phyloP scores from a whole-genome alignment of 2,113 vertebrate species.

The Sula dactylatra region DNA sequence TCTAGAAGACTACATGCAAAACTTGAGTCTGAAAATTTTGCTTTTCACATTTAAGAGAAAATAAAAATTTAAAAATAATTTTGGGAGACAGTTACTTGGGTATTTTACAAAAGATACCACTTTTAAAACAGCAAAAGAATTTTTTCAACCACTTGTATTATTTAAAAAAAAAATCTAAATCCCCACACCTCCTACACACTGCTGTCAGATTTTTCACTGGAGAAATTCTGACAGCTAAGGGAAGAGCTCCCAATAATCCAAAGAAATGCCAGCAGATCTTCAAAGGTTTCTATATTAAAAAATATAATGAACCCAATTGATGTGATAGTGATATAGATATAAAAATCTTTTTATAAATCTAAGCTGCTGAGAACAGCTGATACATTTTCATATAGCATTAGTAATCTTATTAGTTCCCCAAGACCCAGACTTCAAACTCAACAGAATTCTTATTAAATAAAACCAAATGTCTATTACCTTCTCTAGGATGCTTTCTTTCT shows the following conservation, averaged over 20 bases:
- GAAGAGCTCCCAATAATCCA: neutral
- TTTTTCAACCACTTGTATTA: neutral
- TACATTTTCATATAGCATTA: neutral
- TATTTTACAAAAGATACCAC: neutral
- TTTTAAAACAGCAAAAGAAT: neutral
- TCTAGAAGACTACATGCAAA: neutral
- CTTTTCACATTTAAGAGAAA: neutral
- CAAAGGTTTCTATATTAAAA: neutral
- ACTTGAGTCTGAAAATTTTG: neutral
- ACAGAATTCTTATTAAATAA: neutral
- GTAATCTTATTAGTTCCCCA: neutral
- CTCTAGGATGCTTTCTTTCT: conserved; percentile 93
- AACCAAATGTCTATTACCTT: conserved; percentile 74
- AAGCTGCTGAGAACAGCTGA: neutral
- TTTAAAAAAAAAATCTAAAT: neutral
- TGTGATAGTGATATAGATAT: neutral
- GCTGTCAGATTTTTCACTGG: neutral
- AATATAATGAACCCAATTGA: neutral
- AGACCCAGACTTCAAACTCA: neutral
- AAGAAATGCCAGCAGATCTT: neutral
- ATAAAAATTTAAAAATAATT: neutral
- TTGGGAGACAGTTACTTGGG: neutral
- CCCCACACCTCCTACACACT: neutral
- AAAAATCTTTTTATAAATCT: neutral
- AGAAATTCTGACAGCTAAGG: neutral